phyloP scores from a whole-genome alignment of 2,888 invertebrate species.

The Erebia epiphron region DNA sequence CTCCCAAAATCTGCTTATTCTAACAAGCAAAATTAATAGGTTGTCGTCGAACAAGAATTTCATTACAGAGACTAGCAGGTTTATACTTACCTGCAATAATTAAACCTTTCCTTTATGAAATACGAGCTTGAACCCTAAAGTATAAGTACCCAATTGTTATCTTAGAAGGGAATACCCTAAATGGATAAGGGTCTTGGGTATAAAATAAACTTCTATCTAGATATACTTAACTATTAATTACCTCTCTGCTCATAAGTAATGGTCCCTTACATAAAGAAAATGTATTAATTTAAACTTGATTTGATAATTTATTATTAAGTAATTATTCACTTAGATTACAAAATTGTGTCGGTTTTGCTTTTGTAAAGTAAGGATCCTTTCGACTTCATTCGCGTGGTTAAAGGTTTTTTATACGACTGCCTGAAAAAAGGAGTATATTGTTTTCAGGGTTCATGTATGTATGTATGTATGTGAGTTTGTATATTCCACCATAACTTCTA shows the following conservation, averaged over 20 bases:
- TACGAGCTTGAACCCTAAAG: constrained; percentile 17
- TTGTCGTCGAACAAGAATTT: constrained; percentile 26
- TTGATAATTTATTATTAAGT: too few species aligned
- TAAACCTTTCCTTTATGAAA: constrained; percentile 31
- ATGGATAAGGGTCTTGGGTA: constrained; percentile 5
- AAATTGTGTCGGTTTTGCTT: too few species aligned
- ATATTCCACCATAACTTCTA: too few species aligned
- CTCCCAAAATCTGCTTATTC: neutral
- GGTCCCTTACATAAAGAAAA: too few species aligned
- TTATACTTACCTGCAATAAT: constrained; percentile 30
- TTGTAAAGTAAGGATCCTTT: too few species aligned
- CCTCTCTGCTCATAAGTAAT: neutral
- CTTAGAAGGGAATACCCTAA: constrained; percentile 19
- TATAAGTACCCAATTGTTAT: constrained; percentile 27
- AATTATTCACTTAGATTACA: too few species aligned
- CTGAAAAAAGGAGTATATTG: too few species aligned
- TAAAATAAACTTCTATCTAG: constrained; percentile 8
- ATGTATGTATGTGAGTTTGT: too few species aligned
- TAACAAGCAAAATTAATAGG: constrained; percentile 10
- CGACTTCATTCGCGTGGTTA: too few species aligned
- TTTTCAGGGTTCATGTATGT: too few species aligned
- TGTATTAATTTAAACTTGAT: too few species aligned
- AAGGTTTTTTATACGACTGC: too few species aligned
- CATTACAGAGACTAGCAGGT: constrained; percentile 29
- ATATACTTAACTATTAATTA: neutral